phyloP scores from a whole-genome alignment of 2,113 vertebrate genomes.

The Cariama cristata region DNA sequence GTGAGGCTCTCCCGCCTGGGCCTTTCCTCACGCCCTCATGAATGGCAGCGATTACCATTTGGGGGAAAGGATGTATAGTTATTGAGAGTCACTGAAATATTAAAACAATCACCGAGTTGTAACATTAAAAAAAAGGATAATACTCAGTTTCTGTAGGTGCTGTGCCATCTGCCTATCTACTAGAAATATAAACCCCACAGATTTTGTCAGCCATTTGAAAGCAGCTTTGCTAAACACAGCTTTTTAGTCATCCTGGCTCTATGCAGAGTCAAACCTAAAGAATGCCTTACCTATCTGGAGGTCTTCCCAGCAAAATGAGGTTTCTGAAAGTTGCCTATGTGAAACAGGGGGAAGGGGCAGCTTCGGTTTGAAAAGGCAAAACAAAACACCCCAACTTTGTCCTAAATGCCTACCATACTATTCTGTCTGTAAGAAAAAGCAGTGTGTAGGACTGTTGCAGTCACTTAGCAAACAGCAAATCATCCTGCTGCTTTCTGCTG shows the following conservation, averaged over 20 bases:
- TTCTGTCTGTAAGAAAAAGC: background rate
- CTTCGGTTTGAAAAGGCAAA: background rate
- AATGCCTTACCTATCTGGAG: background rate
- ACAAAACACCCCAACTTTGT: background rate
- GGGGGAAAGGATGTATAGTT: background rate
- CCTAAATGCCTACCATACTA: background rate
- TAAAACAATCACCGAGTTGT: background rate
- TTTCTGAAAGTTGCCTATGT: background rate
- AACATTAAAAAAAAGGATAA: background rate
- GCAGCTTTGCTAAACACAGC: background rate
- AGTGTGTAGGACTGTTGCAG: background rate
- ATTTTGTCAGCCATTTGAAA: background rate
- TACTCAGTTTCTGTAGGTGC: background rate
- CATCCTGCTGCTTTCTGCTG: background rate
- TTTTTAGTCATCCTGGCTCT: background rate
- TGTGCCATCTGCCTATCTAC: background rate
- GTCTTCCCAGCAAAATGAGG: background rate
- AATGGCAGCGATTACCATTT: background rate
- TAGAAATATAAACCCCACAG: background rate
- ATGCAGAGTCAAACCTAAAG: background rate
- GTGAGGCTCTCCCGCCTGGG: too few species aligned
- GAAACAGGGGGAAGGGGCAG: background rate
- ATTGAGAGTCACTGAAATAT: background rate
- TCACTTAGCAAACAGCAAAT: background rate
- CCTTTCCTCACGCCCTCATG: fast-evolving